Evolutionary conservation across 2,888 invertebrate species (phyloP).

Genomic region (Yponomeuta malinellus): DNA sequence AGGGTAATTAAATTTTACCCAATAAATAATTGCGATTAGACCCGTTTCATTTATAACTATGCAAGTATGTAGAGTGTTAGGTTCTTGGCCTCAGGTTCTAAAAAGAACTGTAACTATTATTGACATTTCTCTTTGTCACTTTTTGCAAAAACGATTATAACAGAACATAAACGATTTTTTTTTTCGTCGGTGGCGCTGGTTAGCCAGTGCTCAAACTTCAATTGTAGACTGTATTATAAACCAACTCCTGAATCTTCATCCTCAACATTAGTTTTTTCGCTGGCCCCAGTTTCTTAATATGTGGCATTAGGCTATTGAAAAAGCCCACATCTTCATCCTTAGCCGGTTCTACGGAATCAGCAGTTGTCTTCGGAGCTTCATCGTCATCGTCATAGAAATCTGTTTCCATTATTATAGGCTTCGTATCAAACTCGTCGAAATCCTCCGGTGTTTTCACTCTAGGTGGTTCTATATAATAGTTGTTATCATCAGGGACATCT

Average conservation of each 20-base stretch:
- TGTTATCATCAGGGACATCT: conserved; percentile 41
- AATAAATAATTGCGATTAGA: too few relatives aligned
- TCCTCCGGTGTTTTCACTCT: conserved; percentile 43
- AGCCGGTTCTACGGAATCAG: conserved; percentile 24
- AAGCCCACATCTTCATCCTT: conserved; percentile 69
- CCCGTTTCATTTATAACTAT: too few relatives aligned
- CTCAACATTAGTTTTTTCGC: conserved; percentile 66
- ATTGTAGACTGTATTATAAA: conserved; percentile 68
- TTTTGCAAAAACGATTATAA: too few relatives aligned
- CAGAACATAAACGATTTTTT: too few relatives aligned
- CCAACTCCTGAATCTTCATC: conserved; percentile 68
- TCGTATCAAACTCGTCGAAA: conserved; percentile 67
- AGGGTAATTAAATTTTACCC: too few relatives aligned
- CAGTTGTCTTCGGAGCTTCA: conserved; percentile 42
- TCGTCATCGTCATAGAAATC: conserved; percentile 69
- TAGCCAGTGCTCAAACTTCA: conserved; percentile 12
- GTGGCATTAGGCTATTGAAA: conserved; percentile 64
- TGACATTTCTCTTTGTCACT: too few relatives aligned
- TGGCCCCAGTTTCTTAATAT: conserved; percentile 62
- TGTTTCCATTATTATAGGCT: conserved; percentile 65
- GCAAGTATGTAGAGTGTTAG: too few relatives aligned
- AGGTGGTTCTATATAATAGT: conserved; percentile 31
- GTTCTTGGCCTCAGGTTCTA: too few relatives aligned
- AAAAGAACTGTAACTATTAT: too few relatives aligned
- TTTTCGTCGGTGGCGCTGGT: too few relatives aligned